phyloP scores from a whole-genome alignment of 1,140 invertebrate species.

The Diabrotica undecimpunctata region DNA sequence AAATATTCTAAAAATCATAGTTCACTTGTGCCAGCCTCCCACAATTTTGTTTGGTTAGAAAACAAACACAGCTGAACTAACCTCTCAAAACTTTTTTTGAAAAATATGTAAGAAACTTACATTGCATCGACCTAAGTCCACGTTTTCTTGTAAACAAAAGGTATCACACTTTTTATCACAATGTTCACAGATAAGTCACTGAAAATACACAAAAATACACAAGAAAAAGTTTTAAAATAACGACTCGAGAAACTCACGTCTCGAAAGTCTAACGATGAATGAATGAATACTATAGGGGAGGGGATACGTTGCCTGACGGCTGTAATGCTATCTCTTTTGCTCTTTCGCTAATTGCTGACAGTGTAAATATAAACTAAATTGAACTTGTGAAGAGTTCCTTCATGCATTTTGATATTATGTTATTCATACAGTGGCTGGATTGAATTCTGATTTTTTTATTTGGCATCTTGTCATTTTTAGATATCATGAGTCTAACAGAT shows the following conservation, averaged over 20 bases:
- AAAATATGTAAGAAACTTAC: neutral
- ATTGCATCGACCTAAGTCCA: conserved; percentile 7
- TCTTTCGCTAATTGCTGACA: neutral
- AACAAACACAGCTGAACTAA: conserved; percentile 19
- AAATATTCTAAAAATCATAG: no score
- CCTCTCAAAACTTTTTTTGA: conserved; percentile 13
- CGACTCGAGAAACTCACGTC: conserved; percentile 4
- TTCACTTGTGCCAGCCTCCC: neutral
- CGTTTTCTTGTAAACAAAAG: neutral
- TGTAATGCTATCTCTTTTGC: neutral
- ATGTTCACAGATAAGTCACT: conserved; percentile 4
- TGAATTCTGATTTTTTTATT: no score
- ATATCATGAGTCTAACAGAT: no score
- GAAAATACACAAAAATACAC: conserved; percentile 6
- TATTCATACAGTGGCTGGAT: no score
- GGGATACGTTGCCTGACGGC: conserved; percentile 6
- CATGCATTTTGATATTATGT: no score
- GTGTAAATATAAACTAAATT: neutral
- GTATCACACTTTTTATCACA: conserved; percentile 7
- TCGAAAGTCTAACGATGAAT: conserved; percentile 7
- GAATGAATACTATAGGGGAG: neutral
- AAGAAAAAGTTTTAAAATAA: conserved; percentile 2
- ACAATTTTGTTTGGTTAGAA: conserved; percentile 17
- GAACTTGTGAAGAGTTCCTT: no score
- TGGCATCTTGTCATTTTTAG: no score